Evolutionary conservation across 1,140 invertebrate genomes (phyloP), one percentile per base, ranked within the genome.

Genomic region (Ectropis grisescens): DNA sequence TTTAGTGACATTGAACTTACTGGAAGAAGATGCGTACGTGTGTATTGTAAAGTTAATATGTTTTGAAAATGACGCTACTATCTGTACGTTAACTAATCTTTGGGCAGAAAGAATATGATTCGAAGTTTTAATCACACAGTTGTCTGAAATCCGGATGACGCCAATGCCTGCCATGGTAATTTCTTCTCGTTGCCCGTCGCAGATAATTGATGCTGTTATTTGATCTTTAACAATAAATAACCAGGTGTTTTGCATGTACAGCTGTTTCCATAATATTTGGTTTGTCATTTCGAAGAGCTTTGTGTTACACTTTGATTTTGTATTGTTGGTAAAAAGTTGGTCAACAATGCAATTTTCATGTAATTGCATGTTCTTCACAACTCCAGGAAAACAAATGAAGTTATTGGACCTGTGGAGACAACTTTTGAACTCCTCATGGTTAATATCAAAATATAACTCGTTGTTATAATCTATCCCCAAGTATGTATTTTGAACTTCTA

Each of bases 351-450:
- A 37, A 37, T 37, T 37, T 30, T 30, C n/a, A 25, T 30, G 22
- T 29, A 22, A 36, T 36, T 36, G 34, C 34, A 36, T 36, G 34
- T 36, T 36, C 15, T 36, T 36, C 35, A 37, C 35, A 11, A 13
- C 35, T n/a, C 28, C 28, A 37, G 34, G 35, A 25, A 37, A 37
- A 30, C 35, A 37, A 25, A 37, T 29, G 26, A 30, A 29, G 10
- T 25, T 16, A 11, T 29, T 7, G 13, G 13, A 12, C 12, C 22
- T 37, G 8, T 30, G 10, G 13, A 37, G 12, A 24, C 35, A 37
- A 15, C 13, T 14, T 19, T 28, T 28, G 13, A 30, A 37, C 22
- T 30, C 35, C 24, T 37, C 35, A 22, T 37, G 35, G 8, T 14
- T 29, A 2, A 37, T 16, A 13, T 30, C 35, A 30, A 37, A 37